These are phyloP conservation scores for Amazona vittata DNA, from an alignment of 2,113 vertebrate genomes.

Conservation along the genomic window DNA sequence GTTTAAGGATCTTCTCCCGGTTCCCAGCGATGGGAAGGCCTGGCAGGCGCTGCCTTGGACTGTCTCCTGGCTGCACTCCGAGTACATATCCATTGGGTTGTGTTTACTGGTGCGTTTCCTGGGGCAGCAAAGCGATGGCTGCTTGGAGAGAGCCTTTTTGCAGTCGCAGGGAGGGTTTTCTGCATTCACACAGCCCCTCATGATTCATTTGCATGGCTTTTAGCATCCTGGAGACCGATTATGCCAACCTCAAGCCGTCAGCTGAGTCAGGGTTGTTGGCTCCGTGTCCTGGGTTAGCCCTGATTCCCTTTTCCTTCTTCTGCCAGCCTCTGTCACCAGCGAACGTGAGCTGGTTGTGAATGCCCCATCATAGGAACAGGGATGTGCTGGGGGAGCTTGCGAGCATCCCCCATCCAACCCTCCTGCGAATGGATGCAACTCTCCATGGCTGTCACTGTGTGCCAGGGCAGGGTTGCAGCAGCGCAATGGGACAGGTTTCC, in stretches of 20 bases:
- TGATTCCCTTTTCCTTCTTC: background rate
- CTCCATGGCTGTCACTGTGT: background rate
- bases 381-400: background rate
- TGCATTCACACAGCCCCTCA: background rate
- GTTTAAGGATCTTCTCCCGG: constrained; percentile 10
- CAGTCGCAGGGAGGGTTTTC: background rate
- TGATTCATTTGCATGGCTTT: constrained; percentile 28
- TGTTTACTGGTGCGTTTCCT: constrained; percentile 41
- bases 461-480: background rate
- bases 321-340: background rate
- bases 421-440: fast-evolving
- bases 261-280: constrained; percentile 50
- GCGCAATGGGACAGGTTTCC: background rate
- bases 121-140: background rate
- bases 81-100: background rate
- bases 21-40: background rate
- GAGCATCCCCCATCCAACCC: background rate
- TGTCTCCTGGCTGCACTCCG: constrained; percentile 34
- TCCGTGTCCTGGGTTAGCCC: background rate
- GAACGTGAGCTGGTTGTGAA: background rate
- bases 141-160: background rate
- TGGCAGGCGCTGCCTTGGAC: background rate
- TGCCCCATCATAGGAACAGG: fast-evolving
- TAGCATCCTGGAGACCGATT: constrained; percentile 11
- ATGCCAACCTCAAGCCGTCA: background rate